A percentile compares a stretch with the other conserved stretches of the same genome.
These are phyloP conservation scores for Torymus tubicola DNA, from an alignment of 2,888 invertebrate species.

Conservation along the genomic window DNA sequence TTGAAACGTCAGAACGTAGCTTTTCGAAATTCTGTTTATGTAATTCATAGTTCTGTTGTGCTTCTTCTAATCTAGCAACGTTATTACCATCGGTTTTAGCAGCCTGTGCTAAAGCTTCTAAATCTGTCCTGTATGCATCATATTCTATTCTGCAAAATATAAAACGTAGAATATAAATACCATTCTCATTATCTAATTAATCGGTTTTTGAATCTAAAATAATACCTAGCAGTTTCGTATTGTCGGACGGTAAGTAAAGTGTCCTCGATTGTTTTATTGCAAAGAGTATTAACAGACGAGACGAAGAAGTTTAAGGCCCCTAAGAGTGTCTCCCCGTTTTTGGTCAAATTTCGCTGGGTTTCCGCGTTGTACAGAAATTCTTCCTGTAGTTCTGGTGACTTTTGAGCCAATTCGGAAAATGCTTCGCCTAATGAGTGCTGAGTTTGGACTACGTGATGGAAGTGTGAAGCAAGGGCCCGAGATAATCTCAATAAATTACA, in stretches of 20 bases:
- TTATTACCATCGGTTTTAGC: slow-evolving; percentile 79
- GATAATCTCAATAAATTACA: slow-evolving; percentile 91
- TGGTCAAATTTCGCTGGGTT: slow-evolving; percentile 93
- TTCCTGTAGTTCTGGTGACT: slow-evolving; percentile 95
- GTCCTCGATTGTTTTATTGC: slow-evolving; percentile 98
- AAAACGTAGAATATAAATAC: slow-evolving; percentile 16
- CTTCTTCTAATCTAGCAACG: slow-evolving; percentile 84
- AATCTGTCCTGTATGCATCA: slow-evolving; percentile 97
- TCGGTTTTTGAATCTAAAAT: not conserved
- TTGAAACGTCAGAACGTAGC: slow-evolving; percentile 93
- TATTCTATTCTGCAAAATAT: slow-evolving; percentile 88
- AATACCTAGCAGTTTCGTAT: slow-evolving; percentile 86
- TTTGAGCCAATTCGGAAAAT: slow-evolving; percentile 96
- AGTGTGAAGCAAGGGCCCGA: slow-evolving; percentile 90
- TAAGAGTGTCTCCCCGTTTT: slow-evolving; percentile 94
- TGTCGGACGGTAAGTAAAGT: slow-evolving; percentile 87
- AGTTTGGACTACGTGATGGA: slow-evolving; percentile 90
- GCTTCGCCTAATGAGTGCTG: slow-evolving; percentile 94
- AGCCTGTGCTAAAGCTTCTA: slow-evolving; percentile 87
- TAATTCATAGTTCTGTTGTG: slow-evolving; percentile 88
- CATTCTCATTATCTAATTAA: no score
- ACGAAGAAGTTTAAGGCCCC: slow-evolving; percentile 97
- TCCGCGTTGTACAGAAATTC: slow-evolving; percentile 97
- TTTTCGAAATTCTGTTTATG: slow-evolving; percentile 95
- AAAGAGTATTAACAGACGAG: slow-evolving; percentile 95